Evolutionary conservation across 2,113 vertebrate genomes (phyloP).

Genomic region (Aldabrachelys gigantea): DNA sequence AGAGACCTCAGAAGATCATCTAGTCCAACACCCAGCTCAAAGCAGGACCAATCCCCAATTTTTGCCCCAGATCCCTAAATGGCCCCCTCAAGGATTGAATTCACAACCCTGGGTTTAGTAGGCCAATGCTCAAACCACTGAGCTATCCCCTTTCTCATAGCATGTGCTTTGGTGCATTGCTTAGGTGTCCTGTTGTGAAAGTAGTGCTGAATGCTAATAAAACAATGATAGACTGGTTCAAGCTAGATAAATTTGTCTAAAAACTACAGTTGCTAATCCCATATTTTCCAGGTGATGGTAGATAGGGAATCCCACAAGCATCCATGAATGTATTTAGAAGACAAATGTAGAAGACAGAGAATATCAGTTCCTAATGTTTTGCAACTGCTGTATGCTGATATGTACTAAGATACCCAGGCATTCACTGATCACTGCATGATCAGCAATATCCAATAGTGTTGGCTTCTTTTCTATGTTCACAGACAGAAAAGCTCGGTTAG

Average conservation of each 20-base stretch:
- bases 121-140: too few relatives aligned
- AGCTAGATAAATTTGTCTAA: neutral
- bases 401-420: neutral
- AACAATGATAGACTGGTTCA: conserved; percentile 17
- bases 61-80: too few relatives aligned
- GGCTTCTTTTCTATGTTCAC: conserved; percentile 27
- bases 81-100: too few relatives aligned
- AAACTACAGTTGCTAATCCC: conserved; percentile 3
- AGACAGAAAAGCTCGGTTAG: conserved; percentile 3
- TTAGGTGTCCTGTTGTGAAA: neutral
- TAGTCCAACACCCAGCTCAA: too few relatives aligned
- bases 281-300: neutral
- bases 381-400: neutral
- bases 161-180: neutral
- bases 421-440: neutral
- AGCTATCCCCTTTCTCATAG: neutral
- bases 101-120: too few relatives aligned
- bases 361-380: neutral
- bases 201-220: conserved; percentile 4
- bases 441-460: neutral
- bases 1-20: too few relatives aligned
- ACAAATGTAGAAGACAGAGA: neutral
- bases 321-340: neutral
- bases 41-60: too few relatives aligned
- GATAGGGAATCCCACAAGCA: neutral